Evolutionary conservation across 1,140 invertebrate species (phyloP), one percentile per base, ranked within the genome.

Genomic region (Melitaea cinxia): DNA sequence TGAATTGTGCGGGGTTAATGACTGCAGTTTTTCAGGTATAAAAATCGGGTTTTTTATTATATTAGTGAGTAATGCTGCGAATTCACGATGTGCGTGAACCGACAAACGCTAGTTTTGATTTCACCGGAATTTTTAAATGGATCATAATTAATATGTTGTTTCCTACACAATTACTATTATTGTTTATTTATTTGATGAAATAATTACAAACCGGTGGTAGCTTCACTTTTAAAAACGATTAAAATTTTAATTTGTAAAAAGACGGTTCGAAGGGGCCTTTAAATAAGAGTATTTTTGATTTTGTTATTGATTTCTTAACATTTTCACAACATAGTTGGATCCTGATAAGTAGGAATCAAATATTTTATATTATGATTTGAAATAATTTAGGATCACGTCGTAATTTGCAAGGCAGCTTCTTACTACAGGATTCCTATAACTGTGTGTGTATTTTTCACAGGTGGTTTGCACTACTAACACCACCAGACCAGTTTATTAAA

Each of bases 101-200:
- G 69, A 47, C 53, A 62, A 47, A 45, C 50, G 50, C 66, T 73
- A 67, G 56, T 72, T 76, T 72, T 69, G 70, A 58, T 77, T 77
- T 75, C 72, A 72, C 74, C 75, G 75, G 72, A 76, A 72, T 73
- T 57, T 68, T 73, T 66, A 66, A 67, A 62, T 53, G 57, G 47
- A 66, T 50, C 61, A 60, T 64, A 63, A 66, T 69, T 64, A 72
- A 55, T 65, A 45, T 59, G 56, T 24, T 60, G 64, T 71, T 71
- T 71, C 69, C 69, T 66, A 67, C 35, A 55, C 56, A 37, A 24
- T 47, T 53, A 23, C 35, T 23, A 39, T 53, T 49, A 61, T 56
- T 56, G 65, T 56, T 68, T 63, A 24, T 55, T 45, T 53, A 55
- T 62, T 62, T 62, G 50, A 28, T 37, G 33, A 62, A 45, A 53